Percentiles rank a stretch among this genome's conserved stretches.
phyloP scores from a whole-genome alignment of 2,797 vertebrate genomes.

The Hapalemur alaotrensis region DNA sequence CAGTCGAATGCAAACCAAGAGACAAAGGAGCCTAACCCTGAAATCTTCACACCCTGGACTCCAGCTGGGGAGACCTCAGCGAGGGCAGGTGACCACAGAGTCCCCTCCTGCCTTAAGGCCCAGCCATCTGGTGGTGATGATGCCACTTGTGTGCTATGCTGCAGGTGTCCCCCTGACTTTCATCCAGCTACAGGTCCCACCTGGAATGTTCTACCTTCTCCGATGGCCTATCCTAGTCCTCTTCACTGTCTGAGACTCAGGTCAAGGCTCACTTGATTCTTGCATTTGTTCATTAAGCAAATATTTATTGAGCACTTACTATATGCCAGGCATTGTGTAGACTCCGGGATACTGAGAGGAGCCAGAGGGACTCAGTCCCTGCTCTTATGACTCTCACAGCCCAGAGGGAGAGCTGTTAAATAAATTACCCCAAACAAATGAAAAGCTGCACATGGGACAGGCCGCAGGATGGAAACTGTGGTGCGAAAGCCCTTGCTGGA shows the following conservation, averaged over 20 bases:
- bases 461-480: accelerated
- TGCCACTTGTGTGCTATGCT: accelerated
- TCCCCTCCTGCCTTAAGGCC: neutral
- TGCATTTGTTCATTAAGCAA: neutral
- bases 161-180: neutral
- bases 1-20: neutral
- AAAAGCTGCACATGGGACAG: neutral
- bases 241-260: neutral
- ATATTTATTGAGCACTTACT: neutral
- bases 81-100: accelerated
- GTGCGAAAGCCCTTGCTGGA: neutral
- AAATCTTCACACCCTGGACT: neutral
- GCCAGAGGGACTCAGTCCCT: neutral
- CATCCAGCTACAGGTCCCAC: neutral
- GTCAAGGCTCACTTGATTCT: neutral
- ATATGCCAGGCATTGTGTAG: neutral
- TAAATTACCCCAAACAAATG: neutral
- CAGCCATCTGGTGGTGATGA: accelerated
- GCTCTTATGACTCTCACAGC: neutral
- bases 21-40: neutral
- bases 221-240: neutral
- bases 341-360: neutral
- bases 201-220: neutral
- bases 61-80: neutral
- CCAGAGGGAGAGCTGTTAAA: neutral